These are phyloP conservation scores for Amniataba percoides DNA, from an alignment of 2,797 vertebrate genomes.

Conservation along the genomic window DNA sequence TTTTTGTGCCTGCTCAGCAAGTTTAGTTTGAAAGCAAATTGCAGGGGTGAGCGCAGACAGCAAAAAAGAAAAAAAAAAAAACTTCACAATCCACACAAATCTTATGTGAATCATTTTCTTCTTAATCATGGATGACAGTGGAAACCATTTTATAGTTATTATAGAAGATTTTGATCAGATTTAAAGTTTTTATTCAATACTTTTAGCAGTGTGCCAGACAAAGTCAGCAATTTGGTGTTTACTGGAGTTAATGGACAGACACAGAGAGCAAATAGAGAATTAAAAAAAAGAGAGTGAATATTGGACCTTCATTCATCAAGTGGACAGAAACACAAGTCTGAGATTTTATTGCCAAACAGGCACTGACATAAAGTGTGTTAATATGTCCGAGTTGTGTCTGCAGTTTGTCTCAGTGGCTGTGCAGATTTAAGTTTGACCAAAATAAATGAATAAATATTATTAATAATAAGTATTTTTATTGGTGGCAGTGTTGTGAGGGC, in stretches of 20 bases:
- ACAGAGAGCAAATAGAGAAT: too few species aligned
- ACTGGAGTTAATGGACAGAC: neutral
- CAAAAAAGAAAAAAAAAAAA: constrained; percentile 10
- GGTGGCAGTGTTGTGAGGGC: too few species aligned
- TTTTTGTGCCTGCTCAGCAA: constrained; percentile 68
- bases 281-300: too few species aligned
- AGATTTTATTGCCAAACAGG: neutral
- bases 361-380: too few species aligned
- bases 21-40: constrained; percentile 30
- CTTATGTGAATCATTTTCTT: neutral
- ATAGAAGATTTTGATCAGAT: too few species aligned
- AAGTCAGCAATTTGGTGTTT: too few species aligned
- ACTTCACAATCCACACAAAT: constrained; percentile 15
- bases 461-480: too few species aligned
- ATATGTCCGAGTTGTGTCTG: too few species aligned
- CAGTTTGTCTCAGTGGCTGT: too few species aligned
- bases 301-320: neutral
- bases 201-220: neutral
- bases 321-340: neutral
- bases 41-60: constrained; percentile 12
- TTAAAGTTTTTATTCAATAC: too few species aligned
- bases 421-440: neutral
- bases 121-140: neutral
- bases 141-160: too few species aligned
- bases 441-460: neutral